Conservation (phyloP, 2,113 vertebrate species). For the Mormoops blainvillei region DNA sequence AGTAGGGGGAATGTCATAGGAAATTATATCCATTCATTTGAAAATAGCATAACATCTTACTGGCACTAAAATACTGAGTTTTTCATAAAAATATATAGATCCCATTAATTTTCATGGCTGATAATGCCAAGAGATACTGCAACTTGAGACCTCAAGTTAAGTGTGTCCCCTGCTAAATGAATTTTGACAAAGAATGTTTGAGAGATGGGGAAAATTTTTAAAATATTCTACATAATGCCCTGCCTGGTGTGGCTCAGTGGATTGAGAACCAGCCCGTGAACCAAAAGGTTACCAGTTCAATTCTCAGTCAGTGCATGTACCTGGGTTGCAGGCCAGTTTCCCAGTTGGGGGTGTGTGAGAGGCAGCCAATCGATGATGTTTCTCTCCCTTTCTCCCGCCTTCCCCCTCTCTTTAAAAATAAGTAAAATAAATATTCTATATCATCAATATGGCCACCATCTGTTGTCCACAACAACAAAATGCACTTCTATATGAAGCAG, state of each 20-base stretch:
- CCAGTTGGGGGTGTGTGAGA: too few relatives aligned
- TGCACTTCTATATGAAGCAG: neutral
- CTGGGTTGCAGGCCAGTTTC: too few relatives aligned
- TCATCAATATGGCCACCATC: neutral
- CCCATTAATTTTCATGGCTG: neutral
- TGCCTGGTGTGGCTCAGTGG: too few relatives aligned
- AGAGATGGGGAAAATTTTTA: neutral
- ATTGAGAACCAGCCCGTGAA: too few relatives aligned
- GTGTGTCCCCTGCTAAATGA: neutral
- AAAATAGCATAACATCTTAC: neutral
- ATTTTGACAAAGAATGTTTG: conserved; percentile 32
- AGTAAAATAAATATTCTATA: neutral
- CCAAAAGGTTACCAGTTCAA: too few relatives aligned
- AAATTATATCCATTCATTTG: neutral
- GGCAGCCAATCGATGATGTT: too few relatives aligned
- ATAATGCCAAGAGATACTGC: neutral
- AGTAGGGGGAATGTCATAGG: neutral
- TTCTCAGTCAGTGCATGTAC: too few relatives aligned
- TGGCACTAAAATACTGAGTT: neutral
- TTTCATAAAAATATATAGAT: neutral
- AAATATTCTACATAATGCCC: neutral
- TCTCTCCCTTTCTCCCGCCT: too few relatives aligned
- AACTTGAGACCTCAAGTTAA: neutral
- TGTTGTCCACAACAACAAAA: neutral
- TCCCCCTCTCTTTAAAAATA: too few relatives aligned